Evolutionary conservation across 2,113 vertebrate species (phyloP), one percentile per base, ranked within the genome.

Genomic region (Ciconia maguari): DNA sequence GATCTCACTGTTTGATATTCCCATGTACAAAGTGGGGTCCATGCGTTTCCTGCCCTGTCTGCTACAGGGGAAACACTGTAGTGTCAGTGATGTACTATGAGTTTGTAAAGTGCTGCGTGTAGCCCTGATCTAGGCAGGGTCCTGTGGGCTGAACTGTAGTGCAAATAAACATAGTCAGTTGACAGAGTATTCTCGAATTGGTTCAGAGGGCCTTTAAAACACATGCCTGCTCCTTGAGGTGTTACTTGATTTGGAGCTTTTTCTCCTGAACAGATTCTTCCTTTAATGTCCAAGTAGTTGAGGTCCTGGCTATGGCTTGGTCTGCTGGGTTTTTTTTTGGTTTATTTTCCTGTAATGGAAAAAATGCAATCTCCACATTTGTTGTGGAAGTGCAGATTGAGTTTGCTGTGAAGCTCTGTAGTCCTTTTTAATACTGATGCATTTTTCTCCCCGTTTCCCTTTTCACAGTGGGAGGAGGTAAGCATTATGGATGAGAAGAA

Each of bases 401-500:
- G 13, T 88, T 84, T 82, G 19, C 38, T 44, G 8, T 66, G 54
- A 34, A 61, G 10, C 25, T 69, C 60, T 80, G 25, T n/a, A 91
- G 66, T 85, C 70, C 51, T 42, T 87, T 94, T 93, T 34, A 38
- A 69, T 9, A 11, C 17, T 92, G 69, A 95, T 60, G 15, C 36
- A 2, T 91, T 87, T 88, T 88, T 91, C 30, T 79, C 27, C 49
- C 55, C 18, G 24, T 96, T 95, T 94, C 54, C 44, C 44, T 93
- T 58, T 93, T 95, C 48, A 38, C 98, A 99, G 99, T 99, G 99
- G 99, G 99, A 99, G 97, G 99, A 99, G 96, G 99, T 99, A 86
- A 99, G 99, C 87, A 99, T 99, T 85, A 99, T 99, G 99, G 99
- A 99, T 87, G 99, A 99, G 97, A 99, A 99, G 98, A 99, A 99